Percentiles rank a stretch among this genome's conserved stretches.
phyloP scores from a whole-genome alignment of 2,888 invertebrate species.

The Rapana venosa region DNA sequence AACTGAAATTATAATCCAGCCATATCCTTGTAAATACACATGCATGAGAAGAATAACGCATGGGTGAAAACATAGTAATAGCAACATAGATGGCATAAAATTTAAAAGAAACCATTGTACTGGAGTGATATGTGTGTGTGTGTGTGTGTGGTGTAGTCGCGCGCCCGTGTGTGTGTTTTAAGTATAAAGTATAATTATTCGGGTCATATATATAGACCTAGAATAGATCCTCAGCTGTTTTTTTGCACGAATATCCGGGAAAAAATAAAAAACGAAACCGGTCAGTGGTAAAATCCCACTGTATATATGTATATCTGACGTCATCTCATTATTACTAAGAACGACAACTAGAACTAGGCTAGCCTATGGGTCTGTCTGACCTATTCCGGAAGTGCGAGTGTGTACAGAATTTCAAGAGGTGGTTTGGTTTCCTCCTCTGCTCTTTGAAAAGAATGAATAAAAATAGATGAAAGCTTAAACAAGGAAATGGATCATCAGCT shows the following conservation, averaged over 20 bases:
- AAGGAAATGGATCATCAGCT: background rate
- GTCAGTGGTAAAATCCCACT: background rate
- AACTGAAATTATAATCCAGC: no score
- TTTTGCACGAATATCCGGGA: background rate
- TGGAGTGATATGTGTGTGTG: no score
- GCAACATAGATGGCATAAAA: no score
- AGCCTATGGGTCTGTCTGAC: conserved; percentile 5
- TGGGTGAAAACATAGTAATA: no score
- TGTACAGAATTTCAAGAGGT: background rate
- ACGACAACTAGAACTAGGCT: background rate
- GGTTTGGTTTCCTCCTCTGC: conserved; percentile 5
- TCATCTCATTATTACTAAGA: conserved; percentile 21
- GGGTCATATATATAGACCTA: no score
- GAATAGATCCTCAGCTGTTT: no score
- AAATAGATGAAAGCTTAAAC: background rate
- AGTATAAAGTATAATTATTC: no score
- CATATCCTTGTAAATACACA: no score
- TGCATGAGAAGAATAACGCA: no score
- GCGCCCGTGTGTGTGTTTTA: no score
- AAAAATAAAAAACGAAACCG: background rate
- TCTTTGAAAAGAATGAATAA: background rate
- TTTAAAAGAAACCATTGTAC: no score
- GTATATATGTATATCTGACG: background rate
- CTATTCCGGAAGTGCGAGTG: conserved; percentile 34
- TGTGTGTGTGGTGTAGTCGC: no score